Conservation (phyloP, 2,113 vertebrate species). For the Mus pahari region DNA sequence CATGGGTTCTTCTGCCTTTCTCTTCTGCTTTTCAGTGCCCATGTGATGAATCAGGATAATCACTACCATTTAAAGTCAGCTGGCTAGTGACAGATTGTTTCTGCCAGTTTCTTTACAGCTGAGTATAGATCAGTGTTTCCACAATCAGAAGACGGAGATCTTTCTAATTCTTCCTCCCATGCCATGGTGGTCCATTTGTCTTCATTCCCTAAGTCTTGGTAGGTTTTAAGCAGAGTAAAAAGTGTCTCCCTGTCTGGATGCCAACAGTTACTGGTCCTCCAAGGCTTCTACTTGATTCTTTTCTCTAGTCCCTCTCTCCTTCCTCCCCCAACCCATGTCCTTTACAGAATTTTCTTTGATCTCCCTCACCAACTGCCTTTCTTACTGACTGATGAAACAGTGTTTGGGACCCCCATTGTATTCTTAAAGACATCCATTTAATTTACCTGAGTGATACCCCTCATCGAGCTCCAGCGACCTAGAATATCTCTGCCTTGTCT, state of each 20-base stretch:
- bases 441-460: neutral
- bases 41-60: neutral
- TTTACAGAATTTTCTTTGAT: neutral
- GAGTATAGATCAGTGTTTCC: neutral
- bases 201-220: neutral
- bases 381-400: neutral
- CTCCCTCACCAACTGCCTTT: neutral
- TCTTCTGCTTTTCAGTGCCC: neutral
- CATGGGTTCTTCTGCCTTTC: neutral
- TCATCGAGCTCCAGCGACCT: neutral
- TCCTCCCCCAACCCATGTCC: neutral
- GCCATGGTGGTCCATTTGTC: neutral
- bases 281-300: neutral
- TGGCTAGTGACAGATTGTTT: neutral
- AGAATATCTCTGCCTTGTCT: slow-evolving; percentile 29
- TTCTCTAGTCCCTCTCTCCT: neutral
- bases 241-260: neutral
- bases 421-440: slow-evolving; percentile 37
- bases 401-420: neutral
- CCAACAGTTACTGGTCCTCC: neutral
- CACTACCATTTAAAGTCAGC: slow-evolving; percentile 23
- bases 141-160: neutral
- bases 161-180: neutral
- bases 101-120: neutral
- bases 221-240: neutral